Evolutionary conservation across 2,113 vertebrate species (phyloP), one percentile per base, ranked within the genome.

Genomic region (Irena cyanogastra): DNA sequence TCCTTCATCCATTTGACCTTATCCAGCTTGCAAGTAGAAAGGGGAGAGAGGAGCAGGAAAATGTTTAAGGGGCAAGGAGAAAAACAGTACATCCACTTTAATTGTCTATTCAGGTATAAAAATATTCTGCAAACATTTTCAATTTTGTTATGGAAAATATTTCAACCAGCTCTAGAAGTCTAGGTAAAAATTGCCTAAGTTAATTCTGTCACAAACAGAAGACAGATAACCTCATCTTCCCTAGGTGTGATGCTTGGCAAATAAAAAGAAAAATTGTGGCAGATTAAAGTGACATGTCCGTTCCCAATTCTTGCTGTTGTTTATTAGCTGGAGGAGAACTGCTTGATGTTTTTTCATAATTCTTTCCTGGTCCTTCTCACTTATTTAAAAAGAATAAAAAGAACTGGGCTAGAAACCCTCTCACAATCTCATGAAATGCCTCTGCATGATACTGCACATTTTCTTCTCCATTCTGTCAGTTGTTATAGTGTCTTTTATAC

Each of bases 161-260:
- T 92, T 94, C 76, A 83, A 53, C 68, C 50, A 80, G n/a, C 50
- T 91, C 9, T 74, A 94, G 50, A 57, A 80, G 49, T 89, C 86
- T 78, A 81, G 50, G 68, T 83, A 53, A 89, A 90, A 97, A 83
- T 91, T 94, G 82, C 76, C 84, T 57, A 53, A 83, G 72, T 92
- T 83, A 88, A 83, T 86, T 86, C 68, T 94, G 54, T 95, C 84
- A 50, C 21, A 39, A 72, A 28, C 37, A 68, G 65, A 89, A 91
- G 61, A 92, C 22, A 78, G 56, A 94, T 80, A 53, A 61, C 69
- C 18, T 91, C 37, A 49, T 94, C 89, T 93, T 93, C 70, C 65
- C 74, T 91, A 47, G 35, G 17, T 88, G 60, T 70, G 47, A 66
- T 75, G 30, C 70, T 75, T 86, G 79, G 59, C 75, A 94, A 90